phyloP scores from a whole-genome alignment of 2,797 vertebrate species.

The Pagetopsis macropterus region DNA sequence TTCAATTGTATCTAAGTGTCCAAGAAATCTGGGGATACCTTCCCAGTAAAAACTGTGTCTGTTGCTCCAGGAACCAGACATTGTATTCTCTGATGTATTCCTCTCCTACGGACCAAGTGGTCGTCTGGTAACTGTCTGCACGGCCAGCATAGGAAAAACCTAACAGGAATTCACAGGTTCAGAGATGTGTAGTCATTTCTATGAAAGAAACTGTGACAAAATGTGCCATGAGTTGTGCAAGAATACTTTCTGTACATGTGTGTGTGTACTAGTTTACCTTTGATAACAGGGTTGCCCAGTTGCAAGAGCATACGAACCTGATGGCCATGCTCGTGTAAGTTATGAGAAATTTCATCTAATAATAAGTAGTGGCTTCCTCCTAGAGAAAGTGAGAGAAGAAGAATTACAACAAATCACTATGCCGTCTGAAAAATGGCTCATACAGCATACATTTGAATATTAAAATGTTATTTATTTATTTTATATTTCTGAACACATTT shows the following conservation, averaged over 20 bases:
- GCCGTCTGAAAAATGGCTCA: not conserved
- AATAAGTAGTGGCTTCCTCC: conserved; percentile 81
- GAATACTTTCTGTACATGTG: not conserved
- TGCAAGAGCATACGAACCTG: conserved; percentile 76
- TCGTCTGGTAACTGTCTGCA: conserved; percentile 57
- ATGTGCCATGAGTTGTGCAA: not conserved
- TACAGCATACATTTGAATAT: not conserved
- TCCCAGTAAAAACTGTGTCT: conserved; percentile 58
- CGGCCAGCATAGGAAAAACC: conserved; percentile 51
- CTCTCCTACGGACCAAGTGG: conserved; percentile 66
- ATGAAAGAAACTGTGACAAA: not conserved
- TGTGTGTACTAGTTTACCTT: conserved; percentile 51
- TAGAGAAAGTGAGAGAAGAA: conserved; percentile 17
- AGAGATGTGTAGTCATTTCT: not conserved
- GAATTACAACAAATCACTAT: not conserved
- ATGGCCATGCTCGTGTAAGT: conserved; percentile 76
- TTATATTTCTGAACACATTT: not conserved
- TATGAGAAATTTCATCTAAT: conserved; percentile 80
- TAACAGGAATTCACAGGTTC: conserved; percentile 17
- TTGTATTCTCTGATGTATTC: conserved; percentile 62
- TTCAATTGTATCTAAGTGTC: not conserved
- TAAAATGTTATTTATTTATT: not conserved
- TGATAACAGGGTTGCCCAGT: conserved; percentile 68
- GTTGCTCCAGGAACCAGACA: conserved; percentile 64
- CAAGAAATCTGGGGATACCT: conserved; percentile 43